Percentiles rank a stretch among this genome's conserved stretches.
These are phyloP conservation scores for Drosophila recens DNA, from an alignment of 2,888 invertebrate species.

Conservation along the genomic window DNA sequence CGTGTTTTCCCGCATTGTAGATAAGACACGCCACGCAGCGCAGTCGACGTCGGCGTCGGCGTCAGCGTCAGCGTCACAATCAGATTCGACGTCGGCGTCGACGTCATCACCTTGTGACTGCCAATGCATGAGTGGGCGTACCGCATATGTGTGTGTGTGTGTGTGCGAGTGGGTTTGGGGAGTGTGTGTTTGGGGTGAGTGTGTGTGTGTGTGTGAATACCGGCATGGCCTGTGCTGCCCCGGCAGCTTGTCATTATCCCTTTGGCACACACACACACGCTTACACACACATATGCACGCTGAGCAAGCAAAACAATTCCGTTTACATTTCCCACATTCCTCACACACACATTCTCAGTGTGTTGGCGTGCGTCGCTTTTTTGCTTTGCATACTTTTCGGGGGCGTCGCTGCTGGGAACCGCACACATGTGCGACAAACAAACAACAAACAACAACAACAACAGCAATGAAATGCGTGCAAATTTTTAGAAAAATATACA, in stretches of 20 bases:
- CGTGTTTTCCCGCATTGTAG: slow-evolving; percentile 78
- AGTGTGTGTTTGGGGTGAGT: slow-evolving; percentile 1
- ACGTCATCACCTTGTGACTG: slow-evolving; percentile 68
- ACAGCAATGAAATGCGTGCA: slow-evolving; percentile 76
- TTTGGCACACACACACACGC: slow-evolving; percentile 61
- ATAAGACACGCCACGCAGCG: slow-evolving; percentile 78
- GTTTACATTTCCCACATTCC: slow-evolving; percentile 77
- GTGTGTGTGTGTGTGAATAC: slow-evolving; percentile 15
- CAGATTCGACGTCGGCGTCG: slow-evolving; percentile 17
- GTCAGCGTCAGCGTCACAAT: neutral
- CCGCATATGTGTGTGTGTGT: slow-evolving; percentile 5
- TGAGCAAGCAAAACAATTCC: slow-evolving; percentile 79
- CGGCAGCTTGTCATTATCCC: slow-evolving; percentile 77
- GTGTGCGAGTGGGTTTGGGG: too few species aligned
- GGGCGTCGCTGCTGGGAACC: slow-evolving; percentile 63
- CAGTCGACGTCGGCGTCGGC: slow-evolving; percentile 34
- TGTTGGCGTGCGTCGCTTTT: slow-evolving; percentile 65
- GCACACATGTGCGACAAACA: slow-evolving; percentile 76
- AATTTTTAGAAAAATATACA: slow-evolving; percentile 80
- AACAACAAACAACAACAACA: slow-evolving; percentile 55
- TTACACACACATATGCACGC: slow-evolving; percentile 30
- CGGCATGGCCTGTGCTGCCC: slow-evolving; percentile 21
- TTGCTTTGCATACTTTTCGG: slow-evolving; percentile 74
- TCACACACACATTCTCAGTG: slow-evolving; percentile 27
- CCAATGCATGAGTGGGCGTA: slow-evolving; percentile 51